phyloP scores from a whole-genome alignment of 2,888 invertebrate species.

The Rhopalosiphum nymphaeae region DNA sequence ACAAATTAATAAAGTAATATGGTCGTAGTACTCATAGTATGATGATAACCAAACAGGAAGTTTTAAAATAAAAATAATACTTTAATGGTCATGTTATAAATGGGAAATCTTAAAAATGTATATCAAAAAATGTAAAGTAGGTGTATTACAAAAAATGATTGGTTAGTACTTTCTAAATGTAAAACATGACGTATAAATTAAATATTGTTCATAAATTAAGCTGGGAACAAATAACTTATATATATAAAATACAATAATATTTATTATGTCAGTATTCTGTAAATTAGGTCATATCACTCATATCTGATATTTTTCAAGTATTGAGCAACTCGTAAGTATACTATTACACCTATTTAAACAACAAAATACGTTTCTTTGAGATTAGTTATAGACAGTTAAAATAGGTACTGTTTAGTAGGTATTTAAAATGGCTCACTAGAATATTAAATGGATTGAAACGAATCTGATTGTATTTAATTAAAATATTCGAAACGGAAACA shows the following conservation, averaged over 20 bases:
- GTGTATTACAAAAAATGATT: not conserved
- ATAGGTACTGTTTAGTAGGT: no score
- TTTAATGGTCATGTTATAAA: not conserved
- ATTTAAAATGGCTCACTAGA: not conserved
- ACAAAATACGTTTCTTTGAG: not conserved
- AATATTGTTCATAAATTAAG: not conserved
- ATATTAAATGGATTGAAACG: not conserved
- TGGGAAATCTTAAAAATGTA: not conserved
- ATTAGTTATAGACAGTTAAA: not conserved
- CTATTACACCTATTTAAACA: not conserved
- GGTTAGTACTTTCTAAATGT: conserved; percentile 17
- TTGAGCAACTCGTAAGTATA: not conserved
- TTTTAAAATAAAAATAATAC: not conserved
- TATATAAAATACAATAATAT: not conserved
- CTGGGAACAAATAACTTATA: not conserved
- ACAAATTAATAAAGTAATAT: conserved; percentile 6
- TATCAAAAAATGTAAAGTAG: not conserved
- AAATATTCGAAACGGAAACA: not conserved
- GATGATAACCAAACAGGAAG: not conserved
- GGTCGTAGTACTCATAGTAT: not conserved
- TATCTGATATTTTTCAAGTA: not conserved
- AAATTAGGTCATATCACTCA: not conserved
- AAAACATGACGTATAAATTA: conserved; percentile 25
- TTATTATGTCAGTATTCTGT: not conserved
- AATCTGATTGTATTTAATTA: not conserved